These are phyloP conservation scores for Alouatta palliata DNA, from an alignment of 2,113 vertebrate species.

Conservation along the genomic window DNA sequence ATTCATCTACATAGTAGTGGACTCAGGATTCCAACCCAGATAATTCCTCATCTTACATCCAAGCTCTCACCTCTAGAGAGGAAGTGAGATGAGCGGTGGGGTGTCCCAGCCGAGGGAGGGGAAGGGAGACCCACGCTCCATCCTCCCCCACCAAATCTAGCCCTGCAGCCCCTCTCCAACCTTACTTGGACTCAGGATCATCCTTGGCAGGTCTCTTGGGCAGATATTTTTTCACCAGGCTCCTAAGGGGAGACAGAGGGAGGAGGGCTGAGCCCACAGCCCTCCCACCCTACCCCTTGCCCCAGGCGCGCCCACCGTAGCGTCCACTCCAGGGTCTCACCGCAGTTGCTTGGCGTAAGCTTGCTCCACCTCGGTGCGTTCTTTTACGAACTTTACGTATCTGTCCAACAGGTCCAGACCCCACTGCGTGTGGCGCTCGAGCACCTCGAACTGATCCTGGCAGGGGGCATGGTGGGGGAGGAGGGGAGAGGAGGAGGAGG, in stretches of 20 bases:
- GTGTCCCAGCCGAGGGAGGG: not conserved
- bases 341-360: slow-evolving; percentile 92
- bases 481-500: not conserved
- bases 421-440: slow-evolving; percentile 93
- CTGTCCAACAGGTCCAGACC: slow-evolving; percentile 93
- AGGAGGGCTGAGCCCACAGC: slow-evolving; percentile 18
- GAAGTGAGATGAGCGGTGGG: not conserved
- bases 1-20: not conserved
- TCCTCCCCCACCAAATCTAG: not conserved
- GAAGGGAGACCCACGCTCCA: not conserved
- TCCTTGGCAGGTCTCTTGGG: slow-evolving; percentile 90
- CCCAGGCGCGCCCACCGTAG: no score
- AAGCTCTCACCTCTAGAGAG: not conserved
- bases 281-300: not conserved
- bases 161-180: no score
- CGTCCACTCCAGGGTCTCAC: slow-evolving; percentile 71
- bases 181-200: slow-evolving; percentile 92
- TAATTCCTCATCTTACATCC: not conserved
- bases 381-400: slow-evolving; percentile 94
- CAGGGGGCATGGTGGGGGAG: no score
- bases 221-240: slow-evolving; percentile 92
- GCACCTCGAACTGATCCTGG: slow-evolving; percentile 92
- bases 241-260: slow-evolving; percentile 81
- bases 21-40: not conserved
- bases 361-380: slow-evolving; percentile 92